Conservation (phyloP, 2,888 invertebrate species). For the Caenorhabditis sp. region DNA sequence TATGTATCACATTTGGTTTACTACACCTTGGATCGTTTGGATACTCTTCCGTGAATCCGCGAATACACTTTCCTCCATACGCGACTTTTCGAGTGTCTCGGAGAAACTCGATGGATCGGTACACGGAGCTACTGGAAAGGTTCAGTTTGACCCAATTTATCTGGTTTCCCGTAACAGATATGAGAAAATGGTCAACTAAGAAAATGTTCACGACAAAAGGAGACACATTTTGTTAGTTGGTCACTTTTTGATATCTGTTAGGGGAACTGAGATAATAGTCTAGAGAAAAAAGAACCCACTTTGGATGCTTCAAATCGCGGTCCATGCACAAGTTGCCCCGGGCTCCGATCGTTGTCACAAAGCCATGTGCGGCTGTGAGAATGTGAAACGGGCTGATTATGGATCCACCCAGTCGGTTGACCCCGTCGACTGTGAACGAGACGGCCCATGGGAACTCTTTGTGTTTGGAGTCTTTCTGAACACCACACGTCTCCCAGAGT, state of each 20-base stretch:
- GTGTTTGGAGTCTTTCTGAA: conserved; percentile 45
- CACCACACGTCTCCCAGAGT: conserved; percentile 50
- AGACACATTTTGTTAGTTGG: too few species aligned
- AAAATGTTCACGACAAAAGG: too few species aligned
- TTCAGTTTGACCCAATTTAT: too few species aligned
- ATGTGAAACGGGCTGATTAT: conserved; percentile 82
- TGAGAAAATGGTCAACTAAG: too few species aligned
- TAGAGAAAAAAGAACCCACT: conserved; percentile 31
- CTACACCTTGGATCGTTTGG: conserved; percentile 71
- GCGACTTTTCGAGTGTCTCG: conserved; percentile 70
- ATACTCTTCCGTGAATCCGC: conserved; percentile 65
- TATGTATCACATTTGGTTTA: conserved; percentile 66
- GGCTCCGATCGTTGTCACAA: conserved; percentile 73
- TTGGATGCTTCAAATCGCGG: conserved; percentile 23
- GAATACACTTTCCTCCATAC: conserved; percentile 80
- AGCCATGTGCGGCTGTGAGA: conserved; percentile 82
- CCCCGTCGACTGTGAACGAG: conserved; percentile 72
- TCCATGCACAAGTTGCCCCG: conserved; percentile 49
- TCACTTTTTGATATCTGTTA: too few species aligned
- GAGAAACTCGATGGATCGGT: conserved; percentile 70
- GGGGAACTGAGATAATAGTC: too few species aligned
- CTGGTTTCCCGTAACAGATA: too few species aligned
- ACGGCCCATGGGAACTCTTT: conserved; percentile 79
- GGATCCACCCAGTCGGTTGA: conserved; percentile 77
- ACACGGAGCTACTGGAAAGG: conserved; percentile 70